Conservation (phyloP, 2,113 vertebrate genomes). For the Climacteris rufus region DNA sequence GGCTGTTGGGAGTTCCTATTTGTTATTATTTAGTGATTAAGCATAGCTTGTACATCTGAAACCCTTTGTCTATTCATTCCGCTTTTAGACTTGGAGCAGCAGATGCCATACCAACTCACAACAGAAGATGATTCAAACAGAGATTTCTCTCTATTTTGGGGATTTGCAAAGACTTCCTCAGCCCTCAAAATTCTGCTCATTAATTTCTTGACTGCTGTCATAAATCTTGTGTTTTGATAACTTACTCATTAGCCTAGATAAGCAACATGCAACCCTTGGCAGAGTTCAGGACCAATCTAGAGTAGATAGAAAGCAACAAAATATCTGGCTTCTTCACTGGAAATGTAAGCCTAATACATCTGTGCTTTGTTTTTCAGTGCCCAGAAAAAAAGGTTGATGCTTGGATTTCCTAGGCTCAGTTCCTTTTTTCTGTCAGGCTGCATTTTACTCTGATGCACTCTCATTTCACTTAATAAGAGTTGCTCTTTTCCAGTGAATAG, state of each 20-base stretch:
- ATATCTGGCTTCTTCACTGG: not conserved
- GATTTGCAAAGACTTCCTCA: conserved; percentile 9
- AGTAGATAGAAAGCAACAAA: not conserved
- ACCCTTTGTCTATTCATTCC: conserved; percentile 45
- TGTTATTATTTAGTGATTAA: conserved; percentile 52
- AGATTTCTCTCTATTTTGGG: conserved; percentile 16
- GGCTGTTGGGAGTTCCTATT: conserved; percentile 25
- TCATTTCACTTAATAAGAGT: not conserved
- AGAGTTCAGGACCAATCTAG: not conserved
- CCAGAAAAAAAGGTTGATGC: not conserved
- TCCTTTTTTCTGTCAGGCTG: not conserved
- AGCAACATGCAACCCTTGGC: not conserved
- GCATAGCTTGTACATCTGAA: conserved; percentile 40
- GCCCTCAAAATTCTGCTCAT: conserved; percentile 1
- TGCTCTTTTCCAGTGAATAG: conserved; percentile 9
- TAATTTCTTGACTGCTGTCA: conserved; percentile 22
- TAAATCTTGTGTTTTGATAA: conserved; percentile 34
- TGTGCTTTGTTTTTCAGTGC: not conserved
- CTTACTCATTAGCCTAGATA: conserved; percentile 15
- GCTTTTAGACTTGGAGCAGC: conserved; percentile 23
- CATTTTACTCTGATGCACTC: not conserved
- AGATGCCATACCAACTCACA: conserved; percentile 20
- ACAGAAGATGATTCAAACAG: conserved; percentile 20
- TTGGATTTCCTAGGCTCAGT: not conserved
- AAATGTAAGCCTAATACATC: not conserved